Evolutionary conservation across 1,140 invertebrate genomes (phyloP), one percentile per base, ranked within the genome.

Genomic region (Thereuonema tuberculata): DNA sequence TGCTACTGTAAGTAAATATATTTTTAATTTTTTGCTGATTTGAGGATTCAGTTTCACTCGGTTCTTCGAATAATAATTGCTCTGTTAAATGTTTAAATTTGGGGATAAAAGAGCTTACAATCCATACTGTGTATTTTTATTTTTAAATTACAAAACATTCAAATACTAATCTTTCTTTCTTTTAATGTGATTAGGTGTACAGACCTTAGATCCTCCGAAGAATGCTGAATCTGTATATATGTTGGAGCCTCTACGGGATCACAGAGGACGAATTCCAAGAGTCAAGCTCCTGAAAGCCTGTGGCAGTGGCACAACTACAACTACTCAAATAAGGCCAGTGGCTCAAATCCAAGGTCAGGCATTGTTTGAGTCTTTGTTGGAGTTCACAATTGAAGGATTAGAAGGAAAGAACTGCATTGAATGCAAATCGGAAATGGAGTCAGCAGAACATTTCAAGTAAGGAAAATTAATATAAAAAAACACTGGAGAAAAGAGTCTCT

Each of bases 401-500:
- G 24, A 28, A 23, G 53, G 53, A 55, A 28, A 28, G 28, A 3
- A 55, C 3, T 55, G 53, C 27, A 17, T 55, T 26, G 53, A 55
- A 55, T 55, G 53, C 26, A 55, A 55, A 29, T 9, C 3, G 2
- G 53, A 55, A 26, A 55, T 55, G 23, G 53, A 55, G 27, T 55
- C 12, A 26, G 14, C 53, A n/a, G 25, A 55, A 14, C 53, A 55
- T 29, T 55, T 55, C 14, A 27, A 9, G 48, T 50, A 50, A 50
- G 48, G 9, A 9, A 43, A 9, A 12, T 43, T 12, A 43, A n/a
- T 43, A 12, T 43, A 9, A n/a, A 43, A 12, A 43, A 12, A 43
- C 9, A 43, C n/a, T 43, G 37, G 37, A n/a, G n/a, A n/a, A n/a
- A n/a, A n/a, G n/a, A n/a, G n/a, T n/a, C n/a, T n/a, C n/a, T n/a